Conservation (phyloP, 2,888 invertebrate species). For the Machimus atricapillus region DNA sequence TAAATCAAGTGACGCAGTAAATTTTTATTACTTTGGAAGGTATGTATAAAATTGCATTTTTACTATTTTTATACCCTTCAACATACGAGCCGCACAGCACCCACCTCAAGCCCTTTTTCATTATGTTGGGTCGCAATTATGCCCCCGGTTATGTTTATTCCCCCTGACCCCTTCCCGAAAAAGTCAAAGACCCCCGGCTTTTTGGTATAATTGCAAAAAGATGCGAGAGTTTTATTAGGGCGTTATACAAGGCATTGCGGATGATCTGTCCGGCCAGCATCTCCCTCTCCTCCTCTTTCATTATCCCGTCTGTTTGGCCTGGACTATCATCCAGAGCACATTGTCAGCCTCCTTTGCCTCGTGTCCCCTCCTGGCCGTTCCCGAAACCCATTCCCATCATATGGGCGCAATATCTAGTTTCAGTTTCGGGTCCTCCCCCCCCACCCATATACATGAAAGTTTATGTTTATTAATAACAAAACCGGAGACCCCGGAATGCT, state of each 20-base stretch:
- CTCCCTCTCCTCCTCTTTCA: neutral
- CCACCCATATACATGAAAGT: constrained; percentile 29
- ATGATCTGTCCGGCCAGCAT: constrained; percentile 14
- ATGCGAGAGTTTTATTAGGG: constrained; percentile 15
- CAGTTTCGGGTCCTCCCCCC: neutral
- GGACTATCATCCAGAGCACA: neutral
- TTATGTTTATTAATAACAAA: constrained; percentile 38
- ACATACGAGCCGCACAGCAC: neutral
- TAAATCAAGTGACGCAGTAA: constrained; percentile 30
- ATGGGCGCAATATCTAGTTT: constrained; percentile 29
- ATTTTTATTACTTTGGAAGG: constrained; percentile 33
- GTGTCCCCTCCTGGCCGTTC: neutral
- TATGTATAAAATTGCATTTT: constrained; percentile 43
- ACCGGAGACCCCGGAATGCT: constrained; percentile 15
- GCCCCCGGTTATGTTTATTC: neutral
- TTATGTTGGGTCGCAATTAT: neutral
- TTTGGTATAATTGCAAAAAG: constrained; percentile 20
- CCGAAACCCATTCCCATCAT: constrained; percentile 4
- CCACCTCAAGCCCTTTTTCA: constrained; percentile 3
- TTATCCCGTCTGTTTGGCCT: neutral
- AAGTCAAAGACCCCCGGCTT: neutral
- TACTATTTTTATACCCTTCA: neutral
- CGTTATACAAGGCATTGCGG: constrained; percentile 11
- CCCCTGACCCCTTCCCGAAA: neutral
- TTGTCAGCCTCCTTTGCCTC: neutral